A percentile compares a stretch with the other conserved stretches of the same genome.
phyloP scores from a whole-genome alignment of 2,113 vertebrate genomes.

The Ophiodon elongatus region DNA sequence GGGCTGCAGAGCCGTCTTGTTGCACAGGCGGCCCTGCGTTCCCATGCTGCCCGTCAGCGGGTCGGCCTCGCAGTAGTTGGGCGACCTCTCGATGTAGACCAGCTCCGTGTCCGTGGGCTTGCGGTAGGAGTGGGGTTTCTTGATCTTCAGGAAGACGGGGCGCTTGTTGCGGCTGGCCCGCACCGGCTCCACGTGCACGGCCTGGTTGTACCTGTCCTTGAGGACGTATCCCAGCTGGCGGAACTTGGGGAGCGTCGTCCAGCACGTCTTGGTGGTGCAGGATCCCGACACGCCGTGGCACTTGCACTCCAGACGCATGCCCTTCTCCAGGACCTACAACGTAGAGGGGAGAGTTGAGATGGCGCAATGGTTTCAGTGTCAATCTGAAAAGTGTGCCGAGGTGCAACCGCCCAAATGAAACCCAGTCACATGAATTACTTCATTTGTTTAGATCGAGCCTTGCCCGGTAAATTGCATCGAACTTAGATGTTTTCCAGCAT shows the following conservation, averaged over 20 bases:
- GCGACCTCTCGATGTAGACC: conserved; percentile 95
- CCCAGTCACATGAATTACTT: neutral
- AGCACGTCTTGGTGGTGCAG: conserved; percentile 96
- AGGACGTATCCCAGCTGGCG: conserved; percentile 94
- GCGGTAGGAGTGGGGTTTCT: conserved; percentile 93
- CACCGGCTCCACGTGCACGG: conserved; percentile 93
- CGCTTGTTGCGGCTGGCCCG: conserved; percentile 93
- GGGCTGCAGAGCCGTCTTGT: conserved; percentile 92
- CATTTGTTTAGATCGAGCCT: neutral
- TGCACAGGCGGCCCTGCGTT: conserved; percentile 94
- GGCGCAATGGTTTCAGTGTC: neutral
- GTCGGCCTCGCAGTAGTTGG: conserved; percentile 97
- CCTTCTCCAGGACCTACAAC: conserved; percentile 91
- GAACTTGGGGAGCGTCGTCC: conserved; percentile 96
- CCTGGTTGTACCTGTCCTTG: conserved; percentile 95
- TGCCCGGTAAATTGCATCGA: neutral
- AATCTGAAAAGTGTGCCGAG: neutral
- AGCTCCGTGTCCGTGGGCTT: conserved; percentile 96
- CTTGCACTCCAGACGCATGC: conserved; percentile 95
- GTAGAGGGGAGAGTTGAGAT: neutral
- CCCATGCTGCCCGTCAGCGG: conserved; percentile 91
- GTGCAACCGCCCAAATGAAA: neutral
- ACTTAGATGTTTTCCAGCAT: neutral
- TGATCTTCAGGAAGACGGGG: conserved; percentile 95
- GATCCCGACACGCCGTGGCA: conserved; percentile 96